phyloP scores from a whole-genome alignment of 2,888 invertebrate species.

The Orthonychiurus folsomi region DNA sequence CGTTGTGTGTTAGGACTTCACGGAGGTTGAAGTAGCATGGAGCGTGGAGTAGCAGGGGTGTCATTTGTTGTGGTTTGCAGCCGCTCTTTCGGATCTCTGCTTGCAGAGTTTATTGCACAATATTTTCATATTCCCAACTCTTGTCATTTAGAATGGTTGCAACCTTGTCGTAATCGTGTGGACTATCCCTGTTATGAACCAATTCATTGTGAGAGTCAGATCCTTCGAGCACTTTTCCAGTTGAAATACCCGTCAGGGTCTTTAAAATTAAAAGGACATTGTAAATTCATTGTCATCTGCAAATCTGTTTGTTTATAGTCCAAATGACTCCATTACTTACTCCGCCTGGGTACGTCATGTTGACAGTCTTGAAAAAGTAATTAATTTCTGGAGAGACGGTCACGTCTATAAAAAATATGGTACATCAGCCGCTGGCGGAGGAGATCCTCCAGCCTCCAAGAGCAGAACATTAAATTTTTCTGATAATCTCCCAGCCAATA shows the following conservation, averaged over 20 bases:
- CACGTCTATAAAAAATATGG: not conserved
- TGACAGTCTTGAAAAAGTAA: constrained; percentile 6
- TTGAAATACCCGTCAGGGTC: not conserved
- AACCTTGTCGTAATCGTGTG: not conserved
- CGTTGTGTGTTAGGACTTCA: too few species aligned
- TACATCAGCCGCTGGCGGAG: not conserved
- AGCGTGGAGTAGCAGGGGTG: too few species aligned
- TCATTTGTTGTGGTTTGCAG: too few species aligned
- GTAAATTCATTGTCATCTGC: too few species aligned
- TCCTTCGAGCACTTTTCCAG: not conserved
- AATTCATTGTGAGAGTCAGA: constrained; percentile 3
- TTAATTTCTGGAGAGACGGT: not conserved
- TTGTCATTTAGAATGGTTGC: not conserved
- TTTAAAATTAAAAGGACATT: not conserved
- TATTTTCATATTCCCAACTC: constrained; percentile 5
- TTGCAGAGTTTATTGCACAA: too few species aligned
- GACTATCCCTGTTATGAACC: constrained; percentile 4
- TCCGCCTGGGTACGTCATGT: not conserved
- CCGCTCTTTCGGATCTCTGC: too few species aligned
- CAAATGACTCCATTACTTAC: not conserved
- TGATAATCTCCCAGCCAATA: constrained; percentile 9
- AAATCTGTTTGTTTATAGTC: too few species aligned
- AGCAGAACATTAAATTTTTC: constrained; percentile 10
- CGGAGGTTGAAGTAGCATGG: too few species aligned
- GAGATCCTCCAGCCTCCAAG: constrained; percentile 5